Conservation (phyloP, 2,888 invertebrate genomes). For the Caenorhabditis sp. region DNA sequence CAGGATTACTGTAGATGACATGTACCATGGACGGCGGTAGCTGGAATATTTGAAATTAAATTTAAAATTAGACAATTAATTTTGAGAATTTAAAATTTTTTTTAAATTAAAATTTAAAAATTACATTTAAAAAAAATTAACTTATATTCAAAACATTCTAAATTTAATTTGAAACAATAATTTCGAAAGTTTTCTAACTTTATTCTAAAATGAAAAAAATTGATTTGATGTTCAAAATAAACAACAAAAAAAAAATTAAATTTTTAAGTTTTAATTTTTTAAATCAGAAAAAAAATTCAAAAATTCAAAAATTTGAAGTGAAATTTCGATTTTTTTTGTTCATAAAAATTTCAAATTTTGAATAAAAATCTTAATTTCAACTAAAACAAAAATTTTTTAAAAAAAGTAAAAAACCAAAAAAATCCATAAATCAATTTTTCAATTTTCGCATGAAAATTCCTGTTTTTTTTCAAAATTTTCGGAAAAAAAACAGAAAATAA, state of each 20-base stretch:
- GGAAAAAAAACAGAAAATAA: too few relatives aligned
- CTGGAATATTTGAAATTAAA: slow-evolving; percentile 38
- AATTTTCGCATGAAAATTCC: too few relatives aligned
- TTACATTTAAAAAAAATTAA: too few relatives aligned
- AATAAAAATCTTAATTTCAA: neutral
- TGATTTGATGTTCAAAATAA: neutral
- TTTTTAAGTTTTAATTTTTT: neutral
- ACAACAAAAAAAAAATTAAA: neutral
- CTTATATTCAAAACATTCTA: slow-evolving; percentile 17
- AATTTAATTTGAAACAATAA: neutral
- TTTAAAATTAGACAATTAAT: neutral
- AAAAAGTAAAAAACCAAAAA: too few relatives aligned
- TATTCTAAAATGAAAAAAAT: neutral
- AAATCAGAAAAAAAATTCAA: neutral
- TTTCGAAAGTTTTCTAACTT: neutral
- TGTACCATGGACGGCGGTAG: slow-evolving; percentile 45
- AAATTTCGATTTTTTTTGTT: neutral
- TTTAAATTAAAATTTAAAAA: neutral
- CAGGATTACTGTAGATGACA: slow-evolving; percentile 82
- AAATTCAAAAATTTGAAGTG: slow-evolving; percentile 22
- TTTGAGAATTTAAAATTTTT: neutral
- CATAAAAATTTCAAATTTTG: neutral
- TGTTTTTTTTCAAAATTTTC: too few relatives aligned
- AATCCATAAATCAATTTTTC: neutral
- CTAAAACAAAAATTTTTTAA: neutral